phyloP scores from a whole-genome alignment of 2,113 vertebrate species.

The Channa argus region DNA sequence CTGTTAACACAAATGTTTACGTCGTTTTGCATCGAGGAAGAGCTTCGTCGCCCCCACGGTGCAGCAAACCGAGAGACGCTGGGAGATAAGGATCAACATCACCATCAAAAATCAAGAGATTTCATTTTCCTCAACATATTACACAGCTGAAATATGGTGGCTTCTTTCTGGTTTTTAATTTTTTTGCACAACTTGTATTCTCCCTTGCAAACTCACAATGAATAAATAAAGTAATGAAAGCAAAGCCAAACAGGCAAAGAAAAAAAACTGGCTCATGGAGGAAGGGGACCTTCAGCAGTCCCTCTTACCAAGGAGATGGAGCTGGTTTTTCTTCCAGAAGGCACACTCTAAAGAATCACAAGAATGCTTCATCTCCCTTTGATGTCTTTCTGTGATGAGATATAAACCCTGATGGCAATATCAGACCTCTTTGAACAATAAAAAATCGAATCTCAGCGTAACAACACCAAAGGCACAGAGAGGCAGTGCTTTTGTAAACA shows the following conservation, averaged over 20 bases:
- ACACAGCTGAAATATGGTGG: background rate
- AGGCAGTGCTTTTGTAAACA: slow-evolving; percentile 66
- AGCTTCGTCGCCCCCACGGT: background rate
- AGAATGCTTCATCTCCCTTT: slow-evolving; percentile 61
- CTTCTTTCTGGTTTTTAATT: background rate
- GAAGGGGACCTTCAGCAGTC: slow-evolving; percentile 27
- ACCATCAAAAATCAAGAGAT: background rate
- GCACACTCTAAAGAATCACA: slow-evolving; percentile 52
- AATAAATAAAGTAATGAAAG: slow-evolving; percentile 8
- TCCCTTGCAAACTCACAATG: background rate
- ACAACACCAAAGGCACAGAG: slow-evolving; percentile 57
- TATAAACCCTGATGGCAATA: slow-evolving; percentile 72
- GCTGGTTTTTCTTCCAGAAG: slow-evolving; percentile 44
- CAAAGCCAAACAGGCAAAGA: background rate
- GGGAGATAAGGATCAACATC: background rate
- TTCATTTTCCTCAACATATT: background rate
- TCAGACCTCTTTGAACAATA: slow-evolving; percentile 74
- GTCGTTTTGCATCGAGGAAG: background rate
- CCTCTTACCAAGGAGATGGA: slow-evolving; percentile 27
- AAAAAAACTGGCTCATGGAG: background rate
- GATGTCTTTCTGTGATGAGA: slow-evolving; percentile 73
- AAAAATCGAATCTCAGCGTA: slow-evolving; percentile 65
- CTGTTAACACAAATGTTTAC: too few relatives aligned
- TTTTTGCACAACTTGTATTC: background rate
- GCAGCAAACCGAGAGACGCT: background rate